Evolutionary conservation across 2,797 vertebrate species (phyloP), one percentile per base, ranked within the genome.

Genomic region (Odontamblyopus rebecca): DNA sequence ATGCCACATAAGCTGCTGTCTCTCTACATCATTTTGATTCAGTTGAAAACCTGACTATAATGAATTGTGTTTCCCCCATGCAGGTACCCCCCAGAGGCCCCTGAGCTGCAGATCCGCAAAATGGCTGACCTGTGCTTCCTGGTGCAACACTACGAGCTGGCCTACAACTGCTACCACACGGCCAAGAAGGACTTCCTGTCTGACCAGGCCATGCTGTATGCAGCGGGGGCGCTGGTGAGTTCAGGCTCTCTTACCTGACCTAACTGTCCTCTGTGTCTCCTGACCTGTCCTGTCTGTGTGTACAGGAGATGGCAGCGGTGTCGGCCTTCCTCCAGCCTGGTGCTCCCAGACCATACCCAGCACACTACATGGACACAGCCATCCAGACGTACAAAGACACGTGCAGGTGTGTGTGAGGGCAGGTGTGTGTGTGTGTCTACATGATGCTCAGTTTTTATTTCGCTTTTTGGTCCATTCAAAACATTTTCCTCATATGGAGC

Each of bases 121-220:
- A 98, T 99, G 98, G 98, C 97, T 2, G 98, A 99, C 89, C 90
- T 99, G 66, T 99, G 98, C 84, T 98, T 99, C 89, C 93, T 99
- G 89, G 96, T 99, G 53, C 98, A 99, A 56, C 97, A 98, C 89
- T 99, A 99, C 72, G 98, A 99, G 70, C 88, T 99, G 91, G 97
- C 98, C 51, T 99, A 99, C 81, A 99, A 88, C 91, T 99, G 96
- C 83, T 99, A 99, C 86, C 98, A 99, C 89, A 98, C 97, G 30
- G 98, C 97, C 80, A 99, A 99, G 91, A 99, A 99, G 75, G 98
- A 99, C 90, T 99, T 99, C 86, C 93, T 98, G 75, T 98, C 95
- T 35, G 98, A 99, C 90, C 97, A 99, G 93, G 98, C 97, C 83
- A 98, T 98, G 97, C 92, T 99, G 74, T 99, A 99, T 82, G 97